Evolutionary conservation across 2,888 invertebrate genomes (phyloP).

Genomic region (Athalia rosae): DNA sequence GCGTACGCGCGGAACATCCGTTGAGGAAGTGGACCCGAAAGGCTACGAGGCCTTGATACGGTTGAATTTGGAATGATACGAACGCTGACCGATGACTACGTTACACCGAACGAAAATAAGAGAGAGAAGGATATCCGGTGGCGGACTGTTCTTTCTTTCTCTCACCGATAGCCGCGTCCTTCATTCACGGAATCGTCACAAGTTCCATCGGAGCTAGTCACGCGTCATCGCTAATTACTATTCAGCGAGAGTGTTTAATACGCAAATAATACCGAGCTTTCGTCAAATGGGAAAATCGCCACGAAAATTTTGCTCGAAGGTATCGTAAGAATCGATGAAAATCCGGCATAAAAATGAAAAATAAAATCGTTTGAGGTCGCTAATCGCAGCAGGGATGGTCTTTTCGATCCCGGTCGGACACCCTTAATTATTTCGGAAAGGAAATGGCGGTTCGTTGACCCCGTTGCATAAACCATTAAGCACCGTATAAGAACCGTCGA

Average conservation of each 20-base stretch:
- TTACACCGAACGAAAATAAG: conserved; percentile 5
- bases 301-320: background rate
- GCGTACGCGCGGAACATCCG: no score
- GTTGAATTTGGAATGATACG: conserved; percentile 3
- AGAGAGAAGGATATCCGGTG: conserved; percentile 38
- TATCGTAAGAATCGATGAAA: background rate
- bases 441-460: conserved; percentile 34
- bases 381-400: no score
- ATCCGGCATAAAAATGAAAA: no score
- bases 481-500: conserved; percentile 10
- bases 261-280: background rate
- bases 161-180: conserved; percentile 3
- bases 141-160: conserved; percentile 29
- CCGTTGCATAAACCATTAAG: conserved; percentile 39
- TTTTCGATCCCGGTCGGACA: no score
- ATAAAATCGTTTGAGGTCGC: no score
- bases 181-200: conserved; percentile 33
- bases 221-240: conserved; percentile 10
- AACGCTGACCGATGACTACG: background rate
- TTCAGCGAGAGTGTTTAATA: background rate
- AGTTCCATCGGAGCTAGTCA: background rate
- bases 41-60: conserved; percentile 11
- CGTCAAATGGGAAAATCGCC: background rate
- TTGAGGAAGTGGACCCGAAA: no score
- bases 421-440: background rate